Evolutionary conservation across 2,113 vertebrate species (phyloP), one percentile per base, ranked within the genome.

Genomic region (Himantopus leucocephalus): DNA sequence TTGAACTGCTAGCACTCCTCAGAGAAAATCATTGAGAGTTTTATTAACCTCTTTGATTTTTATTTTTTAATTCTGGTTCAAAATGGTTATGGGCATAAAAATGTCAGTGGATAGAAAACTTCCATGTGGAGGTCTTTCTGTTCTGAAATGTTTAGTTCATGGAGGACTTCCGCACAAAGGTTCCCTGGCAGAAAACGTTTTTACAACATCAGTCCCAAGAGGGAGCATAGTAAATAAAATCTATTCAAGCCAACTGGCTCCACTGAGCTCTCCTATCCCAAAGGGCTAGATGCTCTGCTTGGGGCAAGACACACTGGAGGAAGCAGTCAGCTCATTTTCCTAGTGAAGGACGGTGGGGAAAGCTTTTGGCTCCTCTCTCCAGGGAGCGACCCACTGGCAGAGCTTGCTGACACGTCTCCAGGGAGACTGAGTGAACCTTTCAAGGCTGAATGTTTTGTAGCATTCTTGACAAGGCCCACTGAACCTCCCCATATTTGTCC

Each of bases 11-110:
- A 84, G 86, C 50, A 41, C 68, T 78, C 88, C 86, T 88, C 48
- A 43, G 88, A 89, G 88, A 92, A 92, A 94, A 94, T 74, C 12
- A 75, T 7, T 71, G 48, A 13, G 75, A 43, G 43, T 81, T 97
- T 94, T 85, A 95, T 92, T 81, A 92, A 78, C 30, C 11, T 63
- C 60, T 88, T 64, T 80, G 34, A 29, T 29, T 55, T 59, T 13
- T 37, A 3, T 30, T 18, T 60, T 37, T 55, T 5, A 5, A 23
- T 64, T 86, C 47, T 52, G 3, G 16, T 93, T 66, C 55, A 67
- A 74, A 86, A 74, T 35, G 8, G 50, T 92, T 83, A 90, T n/a
- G n/a, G 62, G 16, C 52, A 94, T 74, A 87, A 84, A 94, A 81
- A 60, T 1, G 0, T 56, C 74, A 92, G 63, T 2, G 24, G n/a